phyloP scores from a whole-genome alignment of 1,140 invertebrate species.

The Pomacea maculata region DNA sequence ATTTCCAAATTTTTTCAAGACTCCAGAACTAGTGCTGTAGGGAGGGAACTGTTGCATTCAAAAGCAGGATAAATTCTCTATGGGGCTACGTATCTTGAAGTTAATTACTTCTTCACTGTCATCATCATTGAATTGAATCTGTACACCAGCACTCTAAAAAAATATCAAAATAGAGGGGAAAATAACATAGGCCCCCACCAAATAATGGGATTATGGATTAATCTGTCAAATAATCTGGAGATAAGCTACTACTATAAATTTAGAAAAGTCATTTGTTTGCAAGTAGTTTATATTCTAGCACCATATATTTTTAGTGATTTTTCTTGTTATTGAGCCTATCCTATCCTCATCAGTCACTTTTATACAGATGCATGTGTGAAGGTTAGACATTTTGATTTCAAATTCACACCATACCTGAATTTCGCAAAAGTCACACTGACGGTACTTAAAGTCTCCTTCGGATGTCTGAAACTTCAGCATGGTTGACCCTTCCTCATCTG shows the following conservation, averaged over 20 bases:
- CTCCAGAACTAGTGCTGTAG: background rate
- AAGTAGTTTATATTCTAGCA: background rate
- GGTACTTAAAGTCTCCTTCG: conserved; percentile 38
- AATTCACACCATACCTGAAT: conserved; percentile 43
- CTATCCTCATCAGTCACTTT: background rate
- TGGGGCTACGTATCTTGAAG: no score
- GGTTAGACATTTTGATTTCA: background rate
- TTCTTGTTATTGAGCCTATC: background rate
- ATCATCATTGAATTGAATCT: no score
- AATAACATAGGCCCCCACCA: no score
- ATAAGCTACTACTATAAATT: background rate
- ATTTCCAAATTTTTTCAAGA: background rate
- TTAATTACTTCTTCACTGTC: no score
- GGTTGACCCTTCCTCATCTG: conserved; percentile 9
- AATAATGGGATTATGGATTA: no score
- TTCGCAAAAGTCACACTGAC: conserved; percentile 60
- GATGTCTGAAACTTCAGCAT: conserved; percentile 24
- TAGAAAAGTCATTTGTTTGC: background rate
- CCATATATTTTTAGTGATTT: background rate
- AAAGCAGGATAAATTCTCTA: no score
- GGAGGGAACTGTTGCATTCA: background rate
- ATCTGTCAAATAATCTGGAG: no score
- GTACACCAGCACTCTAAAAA: background rate
- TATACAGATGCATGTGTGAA: background rate
- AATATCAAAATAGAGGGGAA: background rate